Conservation (phyloP, 2,113 vertebrate species). For the Crotalus helleri region DNA sequence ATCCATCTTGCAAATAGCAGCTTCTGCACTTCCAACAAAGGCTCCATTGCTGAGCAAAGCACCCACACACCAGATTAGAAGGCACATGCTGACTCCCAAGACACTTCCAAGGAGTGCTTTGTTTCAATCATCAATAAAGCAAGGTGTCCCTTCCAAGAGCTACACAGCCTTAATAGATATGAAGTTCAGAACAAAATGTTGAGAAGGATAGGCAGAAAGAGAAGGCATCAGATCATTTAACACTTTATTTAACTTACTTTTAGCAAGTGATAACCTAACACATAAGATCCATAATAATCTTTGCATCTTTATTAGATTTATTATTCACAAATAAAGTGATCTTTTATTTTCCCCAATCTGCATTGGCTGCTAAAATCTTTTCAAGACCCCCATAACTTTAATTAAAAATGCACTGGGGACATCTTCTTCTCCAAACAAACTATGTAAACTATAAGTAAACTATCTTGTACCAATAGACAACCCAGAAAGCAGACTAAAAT, state of each 20-base stretch:
- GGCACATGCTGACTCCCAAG: neutral
- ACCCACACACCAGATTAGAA: neutral
- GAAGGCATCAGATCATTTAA: neutral
- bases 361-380: neutral
- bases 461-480: neutral
- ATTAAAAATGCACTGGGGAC: neutral
- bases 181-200: neutral
- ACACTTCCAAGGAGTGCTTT: neutral
- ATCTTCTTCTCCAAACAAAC: neutral
- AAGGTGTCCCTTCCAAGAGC: neutral
- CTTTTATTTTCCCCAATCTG: neutral
- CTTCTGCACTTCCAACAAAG: neutral
- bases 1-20: neutral
- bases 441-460: neutral
- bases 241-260: neutral
- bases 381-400: neutral
- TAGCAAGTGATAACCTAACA: neutral
- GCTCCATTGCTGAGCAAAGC: neutral
- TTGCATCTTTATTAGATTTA: neutral
- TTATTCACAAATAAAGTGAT: neutral
- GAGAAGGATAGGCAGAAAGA: neutral
- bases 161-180: neutral
- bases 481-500: neutral
- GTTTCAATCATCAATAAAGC: neutral
- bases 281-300: neutral